Base-by-base conservation (phyloP, 2,113 vertebrate species). In the Parotia lawesii region DNA sequence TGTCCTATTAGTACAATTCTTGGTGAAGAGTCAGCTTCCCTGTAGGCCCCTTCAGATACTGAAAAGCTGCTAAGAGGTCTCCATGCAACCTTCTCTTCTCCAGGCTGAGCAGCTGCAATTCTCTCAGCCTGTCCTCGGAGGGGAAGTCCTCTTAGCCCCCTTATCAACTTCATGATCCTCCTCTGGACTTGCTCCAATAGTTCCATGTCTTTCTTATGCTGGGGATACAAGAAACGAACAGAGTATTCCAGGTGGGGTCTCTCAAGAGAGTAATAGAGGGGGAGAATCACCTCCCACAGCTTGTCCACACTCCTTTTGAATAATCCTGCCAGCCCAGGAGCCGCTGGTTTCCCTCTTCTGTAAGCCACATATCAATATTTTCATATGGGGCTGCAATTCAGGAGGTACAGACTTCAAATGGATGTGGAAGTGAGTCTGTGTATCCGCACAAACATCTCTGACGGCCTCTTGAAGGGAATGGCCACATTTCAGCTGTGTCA, bases 281-380 rank as follows among this genome's bases (percentile, higher is more conserved):
- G 11, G 21, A 56, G 48, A 71, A 48, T 42, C 48, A 6, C 24
- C 13, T 40, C 29, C 29, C 11, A 40, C 24, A 24, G 1, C 10
- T 10, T 45, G 54, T n/a, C 47, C 64, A 62, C 13, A 0, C 9
- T 64, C 21, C 35, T 56, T 27, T 37, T 7, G 21, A 42, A 60
- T 23, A n/a, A 31, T 23, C 57, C 38, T 18, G 21, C 6, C 33
- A 54, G 27, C 45, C 33, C 61, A 37, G 33, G 25, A 69, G 66
- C 47, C 53, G 72, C 57, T 5, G 6, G 7, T 37, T 21, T 23
- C n/a, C 24, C 22, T 45, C 4, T 5, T 14, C 24, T 24, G 6
- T 21, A 35, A 71, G 47, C 53, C 3, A 1, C 0, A 0, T 3
- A n/a, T 2, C 38, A 12, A 8, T 37, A 25, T 60, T 64, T 45